Evolutionary conservation across 2,113 vertebrate species (phyloP).

Genomic region (Pterophyllum scalare): DNA sequence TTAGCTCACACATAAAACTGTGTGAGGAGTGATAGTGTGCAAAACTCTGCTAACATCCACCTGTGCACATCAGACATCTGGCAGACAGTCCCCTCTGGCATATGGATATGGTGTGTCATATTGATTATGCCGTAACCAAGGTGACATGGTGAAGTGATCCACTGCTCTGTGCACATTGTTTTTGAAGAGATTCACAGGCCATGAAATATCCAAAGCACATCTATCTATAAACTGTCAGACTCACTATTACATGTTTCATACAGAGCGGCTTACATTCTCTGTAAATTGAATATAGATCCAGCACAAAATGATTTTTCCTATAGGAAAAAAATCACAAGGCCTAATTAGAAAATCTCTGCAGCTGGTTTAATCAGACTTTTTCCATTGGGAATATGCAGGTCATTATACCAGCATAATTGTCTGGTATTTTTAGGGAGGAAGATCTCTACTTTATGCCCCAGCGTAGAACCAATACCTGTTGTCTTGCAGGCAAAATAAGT

Average conservation of each 20-base stretch:
- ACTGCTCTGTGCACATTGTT: not conserved
- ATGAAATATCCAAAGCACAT: not conserved
- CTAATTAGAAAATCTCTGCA: slow-evolving; percentile 74
- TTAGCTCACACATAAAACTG: not conserved
- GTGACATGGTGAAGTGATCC: slow-evolving; percentile 40
- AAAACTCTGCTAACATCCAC: not conserved
- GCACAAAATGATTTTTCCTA: slow-evolving; percentile 26
- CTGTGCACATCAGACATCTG: slow-evolving; percentile 16
- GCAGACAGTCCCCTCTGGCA: slow-evolving; percentile 12
- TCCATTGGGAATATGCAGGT: slow-evolving; percentile 73
- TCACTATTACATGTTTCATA: not conserved
- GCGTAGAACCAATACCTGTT: slow-evolving; percentile 37
- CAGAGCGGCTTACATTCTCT: not conserved
- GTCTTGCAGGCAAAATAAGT: slow-evolving; percentile 1
- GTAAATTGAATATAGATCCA: slow-evolving; percentile 4
- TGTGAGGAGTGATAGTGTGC: not conserved
- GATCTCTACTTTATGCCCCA: slow-evolving; percentile 63
- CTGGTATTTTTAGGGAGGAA: slow-evolving; percentile 84
- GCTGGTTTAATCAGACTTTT: slow-evolving; percentile 77
- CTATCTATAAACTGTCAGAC: not conserved
- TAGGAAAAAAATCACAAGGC: slow-evolving; percentile 49
- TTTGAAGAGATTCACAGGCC: not conserved
- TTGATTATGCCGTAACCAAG: slow-evolving; percentile 59
- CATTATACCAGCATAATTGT: slow-evolving; percentile 82
- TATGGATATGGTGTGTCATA: slow-evolving; percentile 13